Percentiles rank a stretch among this genome's conserved stretches.
These are phyloP conservation scores for Orthosia gracilis DNA, from an alignment of 2,888 invertebrate species.

Conservation along the genomic window DNA sequence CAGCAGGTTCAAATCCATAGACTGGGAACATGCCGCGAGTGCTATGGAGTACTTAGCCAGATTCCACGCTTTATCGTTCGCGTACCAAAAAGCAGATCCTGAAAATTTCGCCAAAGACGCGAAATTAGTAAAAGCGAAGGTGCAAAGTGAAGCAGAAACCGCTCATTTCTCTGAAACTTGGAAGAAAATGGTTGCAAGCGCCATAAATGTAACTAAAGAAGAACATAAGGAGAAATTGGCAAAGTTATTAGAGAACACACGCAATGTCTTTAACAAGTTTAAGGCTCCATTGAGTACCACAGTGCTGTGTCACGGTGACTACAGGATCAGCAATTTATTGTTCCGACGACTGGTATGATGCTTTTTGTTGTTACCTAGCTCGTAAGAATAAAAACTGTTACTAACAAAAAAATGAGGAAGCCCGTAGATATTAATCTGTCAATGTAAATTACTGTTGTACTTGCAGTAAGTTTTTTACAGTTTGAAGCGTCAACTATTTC, in stretches of 20 bases:
- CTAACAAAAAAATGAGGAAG: background rate
- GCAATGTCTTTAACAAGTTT: constrained; percentile 57
- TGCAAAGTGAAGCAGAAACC: constrained; percentile 21
- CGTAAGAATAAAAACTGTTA: background rate
- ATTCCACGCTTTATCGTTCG: constrained; percentile 82
- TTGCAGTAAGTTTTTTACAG: no score
- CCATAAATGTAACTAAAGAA: constrained; percentile 65
- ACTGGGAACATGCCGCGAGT: constrained; percentile 74
- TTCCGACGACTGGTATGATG: constrained; percentile 61
- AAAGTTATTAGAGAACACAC: constrained; percentile 55
- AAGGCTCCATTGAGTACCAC: constrained; percentile 65
- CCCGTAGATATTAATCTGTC: background rate
- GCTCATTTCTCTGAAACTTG: constrained; percentile 42
- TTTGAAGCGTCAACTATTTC: background rate
- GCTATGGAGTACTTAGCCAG: constrained; percentile 74
- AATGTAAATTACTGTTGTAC: background rate
- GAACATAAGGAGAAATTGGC: constrained; percentile 65
- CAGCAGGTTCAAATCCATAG: constrained; percentile 71
- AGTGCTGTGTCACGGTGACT: constrained; percentile 75
- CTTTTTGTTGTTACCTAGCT: background rate
- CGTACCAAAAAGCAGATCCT: constrained; percentile 76
- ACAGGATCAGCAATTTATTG: constrained; percentile 73
- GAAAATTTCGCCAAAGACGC: constrained; percentile 63
- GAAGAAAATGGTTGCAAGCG: constrained; percentile 57
- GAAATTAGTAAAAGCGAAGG: constrained; percentile 53